Base-by-base conservation (phyloP, 2,888 invertebrate species). In the Drosophila dives region DNA sequence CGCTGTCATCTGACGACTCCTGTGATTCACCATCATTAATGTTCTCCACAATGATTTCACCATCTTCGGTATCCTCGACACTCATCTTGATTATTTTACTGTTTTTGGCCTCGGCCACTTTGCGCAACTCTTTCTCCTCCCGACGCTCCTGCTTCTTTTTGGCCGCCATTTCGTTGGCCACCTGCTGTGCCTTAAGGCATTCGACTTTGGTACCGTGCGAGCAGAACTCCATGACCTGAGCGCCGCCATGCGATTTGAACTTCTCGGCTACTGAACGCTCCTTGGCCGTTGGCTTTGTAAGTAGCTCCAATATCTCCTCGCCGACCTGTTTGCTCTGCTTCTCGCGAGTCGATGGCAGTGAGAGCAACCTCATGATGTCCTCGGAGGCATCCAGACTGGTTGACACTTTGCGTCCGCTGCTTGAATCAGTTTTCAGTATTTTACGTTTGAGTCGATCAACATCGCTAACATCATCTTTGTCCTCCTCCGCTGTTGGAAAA, bases 251-350 rank as follows among this genome's bases (percentile, higher is more conserved):
- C 20, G 99, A 99, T 89, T 98, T 96, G 92, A 99, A 99, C 86
- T 98, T 95, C 93, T 99, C 99, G 1, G 98, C 98, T n/a, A 99
- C 93, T 1, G 97, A 98, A 85, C 97, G 95, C 93, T 99, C 99
- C 92, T 99, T 99, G 1, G 99, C 99, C 0, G 99, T 99, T 11
- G 99, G 99, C 92, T 98, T 98, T 83, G 98, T 98, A 1, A 99
- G 93, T 20, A 99, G 93, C 90, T 98, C 98, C 86, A 98, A 94
- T 64, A 99, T 99, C 94, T 99, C 99, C 92, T 99, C 99, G 0
- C 98, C 98, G 1, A 99, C 95, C 93, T 98, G 96, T 92, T 99
- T 99, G 75, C 96, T 98, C 90, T 99, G 98, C 89, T 98, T 98
- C 92, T 99, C 99, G 89, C 98, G 95, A 20, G 98, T 98, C 0